A percentile compares a stretch with the other conserved stretches of the same genome.
phyloP scores from a whole-genome alignment of 2,797 vertebrate species.

The Lepilemur ruficaudatus region DNA sequence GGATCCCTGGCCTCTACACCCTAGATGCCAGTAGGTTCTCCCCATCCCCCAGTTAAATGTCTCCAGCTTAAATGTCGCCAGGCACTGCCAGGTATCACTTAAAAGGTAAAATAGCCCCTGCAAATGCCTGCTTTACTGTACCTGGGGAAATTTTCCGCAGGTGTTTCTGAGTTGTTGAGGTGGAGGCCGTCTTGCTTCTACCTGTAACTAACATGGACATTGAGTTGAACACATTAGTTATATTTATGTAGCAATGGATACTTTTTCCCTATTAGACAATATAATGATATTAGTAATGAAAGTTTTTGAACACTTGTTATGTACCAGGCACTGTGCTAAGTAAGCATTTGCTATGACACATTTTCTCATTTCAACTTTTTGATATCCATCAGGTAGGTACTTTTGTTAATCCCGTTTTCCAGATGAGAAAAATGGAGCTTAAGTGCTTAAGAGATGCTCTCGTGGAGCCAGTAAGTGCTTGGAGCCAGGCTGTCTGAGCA shows the following conservation, averaged over 20 bases:
- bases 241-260: not conserved
- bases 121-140: not conserved
- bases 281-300: not conserved
- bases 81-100: not conserved
- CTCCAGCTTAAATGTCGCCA: not conserved
- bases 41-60: not conserved
- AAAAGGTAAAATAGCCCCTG: not conserved
- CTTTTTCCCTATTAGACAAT: not conserved
- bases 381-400: not conserved
- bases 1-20: not conserved
- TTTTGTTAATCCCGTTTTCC: not conserved
- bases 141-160: not conserved
- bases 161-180: not conserved
- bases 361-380: conserved; percentile 8
- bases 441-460: not conserved
- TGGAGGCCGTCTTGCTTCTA: not conserved
- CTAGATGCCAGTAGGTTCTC: not conserved
- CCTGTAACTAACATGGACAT: not conserved
- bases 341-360: not conserved
- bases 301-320: not conserved
- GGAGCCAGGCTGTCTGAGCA: not conserved
- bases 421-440: not conserved
- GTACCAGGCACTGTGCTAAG: not conserved
- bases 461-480: not conserved
- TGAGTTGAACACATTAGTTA: not conserved